Evolutionary conservation across 2,113 vertebrate species (phyloP).

Genomic region (Bubo scandiacus): DNA sequence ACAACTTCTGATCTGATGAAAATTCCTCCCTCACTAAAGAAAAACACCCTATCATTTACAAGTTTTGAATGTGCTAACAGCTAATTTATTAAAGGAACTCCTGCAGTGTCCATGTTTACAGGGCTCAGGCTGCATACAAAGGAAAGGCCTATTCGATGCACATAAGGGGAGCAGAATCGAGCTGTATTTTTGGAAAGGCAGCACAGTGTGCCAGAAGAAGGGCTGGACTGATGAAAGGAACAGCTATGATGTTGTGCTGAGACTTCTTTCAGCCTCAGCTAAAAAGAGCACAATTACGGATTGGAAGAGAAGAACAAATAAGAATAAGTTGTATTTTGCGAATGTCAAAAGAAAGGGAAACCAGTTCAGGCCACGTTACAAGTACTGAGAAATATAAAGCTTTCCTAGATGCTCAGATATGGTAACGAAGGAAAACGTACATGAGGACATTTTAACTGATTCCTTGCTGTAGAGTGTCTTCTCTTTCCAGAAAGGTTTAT

Average conservation of each 20-base stretch:
- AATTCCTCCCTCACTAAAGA: neutral
- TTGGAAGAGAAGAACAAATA: neutral
- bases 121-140: neutral
- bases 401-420: neutral
- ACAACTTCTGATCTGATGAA: conserved; percentile 24
- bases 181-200: conserved; percentile 26
- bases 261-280: neutral
- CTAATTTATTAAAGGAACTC: conserved; percentile 51
- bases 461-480: neutral
- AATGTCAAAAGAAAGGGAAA: neutral
- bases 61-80: conserved; percentile 42
- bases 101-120: conserved; percentile 22
- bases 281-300: neutral
- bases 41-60: conserved; percentile 9
- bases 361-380: neutral
- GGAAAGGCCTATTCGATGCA: neutral
- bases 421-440: neutral
- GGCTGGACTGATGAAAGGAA: conserved; percentile 17
- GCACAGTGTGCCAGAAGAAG: neutral
- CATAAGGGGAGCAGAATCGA: neutral
- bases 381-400: neutral
- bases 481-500: neutral
- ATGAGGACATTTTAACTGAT: neutral
- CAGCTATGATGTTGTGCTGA: neutral
- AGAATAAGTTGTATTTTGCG: neutral